phyloP scores from a whole-genome alignment of 1,140 invertebrate genomes.

The Bombus sylvicola region DNA sequence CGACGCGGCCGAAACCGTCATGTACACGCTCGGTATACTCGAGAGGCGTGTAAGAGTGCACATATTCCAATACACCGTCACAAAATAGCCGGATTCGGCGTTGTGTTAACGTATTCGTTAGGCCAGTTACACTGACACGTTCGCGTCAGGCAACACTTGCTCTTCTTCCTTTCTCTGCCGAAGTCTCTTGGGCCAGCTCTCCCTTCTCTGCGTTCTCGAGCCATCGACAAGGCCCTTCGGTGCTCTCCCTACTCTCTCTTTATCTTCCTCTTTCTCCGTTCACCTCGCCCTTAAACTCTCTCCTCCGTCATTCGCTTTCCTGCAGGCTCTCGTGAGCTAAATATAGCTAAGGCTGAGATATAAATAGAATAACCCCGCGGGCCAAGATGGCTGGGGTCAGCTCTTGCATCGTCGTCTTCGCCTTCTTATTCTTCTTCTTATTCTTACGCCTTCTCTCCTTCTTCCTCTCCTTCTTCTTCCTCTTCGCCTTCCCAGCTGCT shows the following conservation, averaged over 20 bases:
- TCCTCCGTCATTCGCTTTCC: slow-evolving; percentile 61
- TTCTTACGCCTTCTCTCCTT: slow-evolving; percentile 22
- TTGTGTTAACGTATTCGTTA: slow-evolving; percentile 59
- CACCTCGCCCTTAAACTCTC: slow-evolving; percentile 58
- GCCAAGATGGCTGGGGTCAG: slow-evolving; percentile 67
- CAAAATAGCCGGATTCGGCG: slow-evolving; percentile 54
- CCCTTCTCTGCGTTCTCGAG: slow-evolving; percentile 1
- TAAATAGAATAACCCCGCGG: slow-evolving; percentile 76
- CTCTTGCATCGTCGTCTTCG: slow-evolving; percentile 34
- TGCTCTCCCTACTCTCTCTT: slow-evolving; percentile 27
- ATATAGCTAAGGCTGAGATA: slow-evolving; percentile 74
- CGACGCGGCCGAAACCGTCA: slow-evolving; percentile 17
- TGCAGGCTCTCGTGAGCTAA: slow-evolving; percentile 71
- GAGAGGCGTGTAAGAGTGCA: not conserved
- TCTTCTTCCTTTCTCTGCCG: slow-evolving; percentile 32
- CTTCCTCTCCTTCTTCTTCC: slow-evolving; percentile 26
- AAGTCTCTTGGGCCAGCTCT: slow-evolving; percentile 15
- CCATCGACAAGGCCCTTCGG: slow-evolving; percentile 32
- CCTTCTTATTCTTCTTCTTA: slow-evolving; percentile 31
- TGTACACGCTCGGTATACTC: not conserved
- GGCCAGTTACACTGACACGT: slow-evolving; percentile 37
- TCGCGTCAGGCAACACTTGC: slow-evolving; percentile 31
- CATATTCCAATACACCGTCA: not conserved
- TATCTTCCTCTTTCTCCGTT: slow-evolving; percentile 13
- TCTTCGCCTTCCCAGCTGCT: slow-evolving; percentile 18